A percentile compares a stretch with the other conserved stretches of the same genome.
Conservation (phyloP, 2,888 invertebrate genomes). For the Hypomecis punctinalis region DNA sequence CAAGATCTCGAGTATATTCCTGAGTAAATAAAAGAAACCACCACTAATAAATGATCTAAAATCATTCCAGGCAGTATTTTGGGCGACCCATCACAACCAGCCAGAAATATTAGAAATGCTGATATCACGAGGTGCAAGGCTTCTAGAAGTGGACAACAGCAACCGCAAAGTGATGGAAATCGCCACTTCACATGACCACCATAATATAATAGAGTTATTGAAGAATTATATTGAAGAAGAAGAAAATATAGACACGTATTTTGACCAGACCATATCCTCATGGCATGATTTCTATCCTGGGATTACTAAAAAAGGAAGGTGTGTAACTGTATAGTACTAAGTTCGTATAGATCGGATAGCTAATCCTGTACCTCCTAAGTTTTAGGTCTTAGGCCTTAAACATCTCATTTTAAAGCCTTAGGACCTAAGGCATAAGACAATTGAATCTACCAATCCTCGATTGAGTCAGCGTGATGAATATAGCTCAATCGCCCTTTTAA, state of each 20-base stretch:
- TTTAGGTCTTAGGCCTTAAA: no score
- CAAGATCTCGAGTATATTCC: no score
- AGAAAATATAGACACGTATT: slow-evolving; percentile 48
- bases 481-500: no score
- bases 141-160: slow-evolving; percentile 78
- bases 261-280: slow-evolving; percentile 50
- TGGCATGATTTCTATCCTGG: slow-evolving; percentile 85
- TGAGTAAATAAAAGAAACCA: no score
- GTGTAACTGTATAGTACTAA: slow-evolving; percentile 36
- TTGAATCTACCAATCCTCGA: no score
- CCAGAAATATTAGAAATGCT: slow-evolving; percentile 82
- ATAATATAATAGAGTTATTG: slow-evolving; percentile 75
- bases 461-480: no score
- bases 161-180: slow-evolving; percentile 80
- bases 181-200: slow-evolving; percentile 81
- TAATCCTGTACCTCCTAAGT: no score
- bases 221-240: slow-evolving; percentile 64
- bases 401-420: no score
- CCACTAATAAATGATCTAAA: neutral
- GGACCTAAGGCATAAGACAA: no score
- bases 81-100: slow-evolving; percentile 85
- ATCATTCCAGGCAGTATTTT: slow-evolving; percentile 85
- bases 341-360: no score
- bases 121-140: slow-evolving; percentile 79
- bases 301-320: slow-evolving; percentile 65